Conservation (phyloP, 2,888 invertebrate genomes). For the Andrena trimmerana region DNA sequence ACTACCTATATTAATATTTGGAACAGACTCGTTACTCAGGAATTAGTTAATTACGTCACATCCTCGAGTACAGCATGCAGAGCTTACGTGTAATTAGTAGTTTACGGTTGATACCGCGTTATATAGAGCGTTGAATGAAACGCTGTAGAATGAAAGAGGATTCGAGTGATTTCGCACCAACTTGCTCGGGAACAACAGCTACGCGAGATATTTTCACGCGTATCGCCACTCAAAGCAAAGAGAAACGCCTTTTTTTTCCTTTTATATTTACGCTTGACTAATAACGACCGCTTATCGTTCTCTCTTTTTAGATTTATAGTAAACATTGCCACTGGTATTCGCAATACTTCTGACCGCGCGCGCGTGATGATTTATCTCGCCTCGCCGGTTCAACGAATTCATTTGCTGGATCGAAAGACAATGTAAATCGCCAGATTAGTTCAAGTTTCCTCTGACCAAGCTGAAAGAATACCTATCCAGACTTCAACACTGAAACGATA, state of each 20-base stretch:
- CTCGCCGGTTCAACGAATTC: constrained; percentile 16
- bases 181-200: not conserved
- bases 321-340: constrained; percentile 36
- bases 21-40: not conserved
- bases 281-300: constrained; percentile 35
- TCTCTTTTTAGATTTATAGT: constrained; percentile 31
- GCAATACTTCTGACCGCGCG: constrained; percentile 3
- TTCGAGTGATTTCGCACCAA: not conserved
- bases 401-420: not conserved
- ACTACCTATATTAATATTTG: not conserved
- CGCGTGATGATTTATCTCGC: constrained; percentile 10
- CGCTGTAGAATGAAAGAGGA: not conserved
- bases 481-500: no score
- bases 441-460: not conserved
- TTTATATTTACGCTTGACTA: constrained; percentile 29
- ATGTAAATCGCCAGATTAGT: constrained; percentile 27
- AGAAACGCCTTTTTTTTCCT: not conserved
- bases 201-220: constrained; percentile 3
- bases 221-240: constrained; percentile 12
- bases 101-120: no score
- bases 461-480: no score
- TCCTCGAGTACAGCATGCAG: not conserved
- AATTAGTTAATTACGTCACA: not conserved
- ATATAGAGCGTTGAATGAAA: no score
- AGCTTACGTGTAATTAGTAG: no score